Evolutionary conservation across 2,797 vertebrate species (phyloP).

Genomic region (Rhadinocentrus ornatus): DNA sequence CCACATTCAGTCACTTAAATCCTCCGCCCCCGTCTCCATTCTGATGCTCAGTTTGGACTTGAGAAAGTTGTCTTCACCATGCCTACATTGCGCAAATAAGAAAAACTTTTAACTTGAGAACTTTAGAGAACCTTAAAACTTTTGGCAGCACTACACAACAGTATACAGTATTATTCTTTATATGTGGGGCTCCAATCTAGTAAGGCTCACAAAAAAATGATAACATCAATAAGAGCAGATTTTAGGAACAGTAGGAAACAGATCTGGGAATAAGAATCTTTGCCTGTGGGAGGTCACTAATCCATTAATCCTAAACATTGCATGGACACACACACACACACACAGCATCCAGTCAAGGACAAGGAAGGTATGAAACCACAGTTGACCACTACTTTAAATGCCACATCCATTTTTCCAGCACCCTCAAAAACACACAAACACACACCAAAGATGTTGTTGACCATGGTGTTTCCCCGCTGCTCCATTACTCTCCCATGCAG

Average conservation of each 20-base stretch:
- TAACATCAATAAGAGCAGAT: constrained; percentile 17
- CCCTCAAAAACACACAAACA: background rate
- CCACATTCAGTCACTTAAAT: too few relatives aligned
- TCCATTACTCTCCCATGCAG: constrained; percentile 44
- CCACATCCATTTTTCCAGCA: constrained; percentile 13
- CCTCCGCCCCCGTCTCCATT: too few relatives aligned
- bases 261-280: constrained; percentile 21
- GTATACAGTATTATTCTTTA: background rate
- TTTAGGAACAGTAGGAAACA: constrained; percentile 16
- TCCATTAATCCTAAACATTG: constrained; percentile 34
- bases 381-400: constrained; percentile 11
- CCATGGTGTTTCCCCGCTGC: constrained; percentile 32
- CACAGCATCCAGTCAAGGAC: constrained; percentile 26
- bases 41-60: too few relatives aligned
- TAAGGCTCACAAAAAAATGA: background rate
- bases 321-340: constrained; percentile 3
- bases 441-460: constrained; percentile 8
- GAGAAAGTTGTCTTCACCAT: too few relatives aligned
- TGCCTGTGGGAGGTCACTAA: constrained; percentile 36
- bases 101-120: background rate
- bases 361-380: constrained; percentile 7
- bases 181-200: background rate
- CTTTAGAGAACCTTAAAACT: background rate
- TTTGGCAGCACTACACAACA: background rate
- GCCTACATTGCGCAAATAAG: background rate